Evolutionary conservation across 2,888 invertebrate species (phyloP).

Genomic region (Drosophila falleni): DNA sequence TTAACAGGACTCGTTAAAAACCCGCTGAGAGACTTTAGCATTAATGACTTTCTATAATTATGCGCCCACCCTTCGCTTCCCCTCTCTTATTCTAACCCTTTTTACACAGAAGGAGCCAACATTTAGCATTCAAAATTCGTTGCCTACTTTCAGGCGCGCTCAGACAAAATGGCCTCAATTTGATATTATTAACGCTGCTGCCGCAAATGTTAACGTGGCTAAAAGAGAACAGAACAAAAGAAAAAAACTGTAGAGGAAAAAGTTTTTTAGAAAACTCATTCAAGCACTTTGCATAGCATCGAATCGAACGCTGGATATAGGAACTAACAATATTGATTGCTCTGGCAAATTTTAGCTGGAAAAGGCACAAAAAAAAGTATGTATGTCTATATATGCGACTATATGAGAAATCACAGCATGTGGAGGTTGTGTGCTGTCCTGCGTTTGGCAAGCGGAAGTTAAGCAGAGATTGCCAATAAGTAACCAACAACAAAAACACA

Average conservation of each 20-base stretch:
- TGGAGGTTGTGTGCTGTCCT: slow-evolving; percentile 24
- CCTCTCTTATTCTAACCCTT: not conserved
- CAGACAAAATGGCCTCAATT: slow-evolving; percentile 38
- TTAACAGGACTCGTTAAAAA: slow-evolving; percentile 27
- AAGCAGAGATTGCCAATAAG: slow-evolving; percentile 69
- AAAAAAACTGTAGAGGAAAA: slow-evolving; percentile 10
- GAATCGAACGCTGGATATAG: slow-evolving; percentile 50
- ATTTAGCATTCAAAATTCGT: slow-evolving; percentile 23
- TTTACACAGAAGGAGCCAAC: not conserved
- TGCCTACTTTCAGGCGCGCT: slow-evolving; percentile 28
- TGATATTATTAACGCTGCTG: slow-evolving; percentile 30
- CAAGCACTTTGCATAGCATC: slow-evolving; percentile 54
- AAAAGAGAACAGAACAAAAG: not conserved
- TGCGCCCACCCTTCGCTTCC: not conserved
- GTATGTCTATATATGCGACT: not conserved
- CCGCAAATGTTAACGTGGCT: slow-evolving; percentile 10
- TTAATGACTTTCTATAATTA: slow-evolving; percentile 53
- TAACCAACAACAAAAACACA: not conserved
- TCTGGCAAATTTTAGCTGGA: slow-evolving; percentile 41
- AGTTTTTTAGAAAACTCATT: slow-evolving; percentile 59
- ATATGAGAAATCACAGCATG: slow-evolving; percentile 18
- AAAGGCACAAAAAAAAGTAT: slow-evolving; percentile 19
- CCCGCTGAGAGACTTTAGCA: slow-evolving; percentile 25
- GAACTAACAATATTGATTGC: slow-evolving; percentile 76
- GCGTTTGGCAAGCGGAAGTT: slow-evolving; percentile 64